Base-by-base conservation (phyloP, 2,797 vertebrate species). In the Loriculus beryllinus region DNA sequence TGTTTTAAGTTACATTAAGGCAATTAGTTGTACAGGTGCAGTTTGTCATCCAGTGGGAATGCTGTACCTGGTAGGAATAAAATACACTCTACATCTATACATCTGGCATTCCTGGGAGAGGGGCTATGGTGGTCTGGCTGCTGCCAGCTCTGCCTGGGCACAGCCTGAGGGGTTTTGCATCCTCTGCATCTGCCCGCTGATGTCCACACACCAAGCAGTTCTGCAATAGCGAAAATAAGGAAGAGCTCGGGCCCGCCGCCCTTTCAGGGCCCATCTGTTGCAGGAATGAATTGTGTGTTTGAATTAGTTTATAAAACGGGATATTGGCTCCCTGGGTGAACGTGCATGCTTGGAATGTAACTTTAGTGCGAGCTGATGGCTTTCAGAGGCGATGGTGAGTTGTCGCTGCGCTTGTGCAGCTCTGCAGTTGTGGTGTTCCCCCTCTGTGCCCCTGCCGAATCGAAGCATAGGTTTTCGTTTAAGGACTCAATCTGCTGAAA, bases 21-120 rank as follows among this genome's bases (percentile, higher is more conserved):
- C 57, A 82, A 74, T 68, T 28, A 64, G 43, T 37, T n/a, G 45
- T 54, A 31, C 72, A 92, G 85, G 63, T 94, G 85, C 67, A 42
- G 43, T 63, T 60, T 49, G n/a, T 19, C 71, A 68, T 64, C 29
- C 68, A 1, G 4, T 22, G 52, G 52, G 15, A 70, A 13, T 3
- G 8, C 35, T 47, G 0, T 75, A 45, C 56, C 75, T 54, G 23
- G 56, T n/a, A 4, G 28, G 51, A 67, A 33, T 52, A 4, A 56
- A 63, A 35, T 45, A 19, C 0, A 0, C 1, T 3, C 9, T 25
- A 8, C 10, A 0, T 9, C 52, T 42, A 0, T 62, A 21, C 2
- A 12, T 57, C n/a, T 62, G 0, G 8, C 87, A 45, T 72, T 74
- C 28, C 47, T 31, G 71, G 29, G 45, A 82, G 77, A 28, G 48